Evolutionary conservation across 2,888 invertebrate species (phyloP).

Genomic region (Ischnus inquisitorius): DNA sequence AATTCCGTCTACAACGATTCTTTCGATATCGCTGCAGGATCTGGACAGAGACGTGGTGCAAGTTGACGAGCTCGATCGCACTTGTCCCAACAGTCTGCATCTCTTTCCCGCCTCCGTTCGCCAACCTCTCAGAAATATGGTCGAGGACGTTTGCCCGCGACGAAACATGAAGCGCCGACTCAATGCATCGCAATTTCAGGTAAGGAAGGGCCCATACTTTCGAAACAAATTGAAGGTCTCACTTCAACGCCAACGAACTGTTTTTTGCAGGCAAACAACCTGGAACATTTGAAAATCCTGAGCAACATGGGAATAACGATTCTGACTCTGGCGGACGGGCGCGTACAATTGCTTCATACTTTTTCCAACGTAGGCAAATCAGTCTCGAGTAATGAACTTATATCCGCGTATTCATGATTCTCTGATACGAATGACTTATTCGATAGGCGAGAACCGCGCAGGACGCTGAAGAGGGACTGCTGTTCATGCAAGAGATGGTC

Average conservation of each 20-base stretch:
- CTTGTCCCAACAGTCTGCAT: constrained; percentile 94
- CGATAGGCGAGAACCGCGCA: constrained; percentile 93
- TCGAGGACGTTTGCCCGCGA: constrained; percentile 92
- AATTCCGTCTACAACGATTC: constrained; percentile 12
- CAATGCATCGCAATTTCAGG: constrained; percentile 90
- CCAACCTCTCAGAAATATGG: constrained; percentile 93
- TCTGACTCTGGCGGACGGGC: constrained; percentile 94
- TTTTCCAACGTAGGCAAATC: constrained; percentile 91
- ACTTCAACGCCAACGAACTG: no score
- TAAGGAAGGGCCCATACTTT: constrained; percentile 72
- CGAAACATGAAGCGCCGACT: constrained; percentile 88
- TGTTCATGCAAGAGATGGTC: constrained; percentile 99
- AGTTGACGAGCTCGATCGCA: constrained; percentile 89
- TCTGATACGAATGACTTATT: constrained; percentile 18
- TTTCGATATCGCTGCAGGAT: constrained; percentile 73
- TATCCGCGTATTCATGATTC: background rate
- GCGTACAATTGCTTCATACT: constrained; percentile 96
- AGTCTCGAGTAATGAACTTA: background rate
- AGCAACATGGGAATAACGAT: constrained; percentile 98
- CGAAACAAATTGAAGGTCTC: no score
- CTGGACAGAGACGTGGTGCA: constrained; percentile 84
- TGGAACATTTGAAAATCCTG: constrained; percentile 94
- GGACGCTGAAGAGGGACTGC: constrained; percentile 96
- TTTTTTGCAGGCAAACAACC: constrained; percentile 90
- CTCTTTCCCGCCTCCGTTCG: constrained; percentile 94